Percentiles rank a stretch among this genome's conserved stretches.
These are phyloP conservation scores for Orchestes rusci DNA, from an alignment of 2,888 invertebrate genomes.

Conservation along the genomic window DNA sequence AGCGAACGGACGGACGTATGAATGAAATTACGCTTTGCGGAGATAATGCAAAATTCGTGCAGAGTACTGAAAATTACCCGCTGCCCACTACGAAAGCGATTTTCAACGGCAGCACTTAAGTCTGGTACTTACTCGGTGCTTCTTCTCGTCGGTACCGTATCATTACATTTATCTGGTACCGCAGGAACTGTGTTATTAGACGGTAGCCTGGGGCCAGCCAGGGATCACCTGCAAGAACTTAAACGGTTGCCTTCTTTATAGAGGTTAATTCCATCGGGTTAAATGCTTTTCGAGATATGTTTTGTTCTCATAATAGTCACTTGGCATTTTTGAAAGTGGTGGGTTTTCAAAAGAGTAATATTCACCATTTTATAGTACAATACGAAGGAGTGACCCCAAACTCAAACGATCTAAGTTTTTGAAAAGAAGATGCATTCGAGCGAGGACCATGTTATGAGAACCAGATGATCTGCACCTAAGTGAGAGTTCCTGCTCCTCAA, in stretches of 20 bases:
- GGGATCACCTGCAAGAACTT: constrained; percentile 24
- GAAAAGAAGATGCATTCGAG: too few species aligned
- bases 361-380: too few species aligned
- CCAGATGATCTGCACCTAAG: too few species aligned
- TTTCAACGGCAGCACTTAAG: constrained; percentile 18
- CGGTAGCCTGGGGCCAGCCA: constrained; percentile 19
- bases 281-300: not conserved
- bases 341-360: too few species aligned
- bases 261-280: constrained; percentile 12
- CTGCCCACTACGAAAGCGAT: constrained; percentile 17
- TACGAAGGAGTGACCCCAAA: too few species aligned
- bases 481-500: too few species aligned
- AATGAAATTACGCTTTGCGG: constrained; percentile 9
- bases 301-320: too few species aligned
- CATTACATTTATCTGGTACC: constrained; percentile 21
- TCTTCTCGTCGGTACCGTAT: constrained; percentile 15
- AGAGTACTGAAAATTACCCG: constrained; percentile 14
- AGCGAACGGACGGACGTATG: constrained; percentile 5
- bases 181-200: constrained; percentile 21
- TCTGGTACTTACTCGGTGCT: constrained; percentile 17
- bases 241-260: constrained; percentile 18
- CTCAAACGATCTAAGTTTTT: too few species aligned
- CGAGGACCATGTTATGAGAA: too few species aligned
- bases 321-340: too few species aligned
- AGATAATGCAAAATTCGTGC: constrained; percentile 17